Percentiles rank a stretch among this genome's conserved stretches.
phyloP scores from a whole-genome alignment of 2,888 invertebrate species.

The Girardia tigrina region DNA sequence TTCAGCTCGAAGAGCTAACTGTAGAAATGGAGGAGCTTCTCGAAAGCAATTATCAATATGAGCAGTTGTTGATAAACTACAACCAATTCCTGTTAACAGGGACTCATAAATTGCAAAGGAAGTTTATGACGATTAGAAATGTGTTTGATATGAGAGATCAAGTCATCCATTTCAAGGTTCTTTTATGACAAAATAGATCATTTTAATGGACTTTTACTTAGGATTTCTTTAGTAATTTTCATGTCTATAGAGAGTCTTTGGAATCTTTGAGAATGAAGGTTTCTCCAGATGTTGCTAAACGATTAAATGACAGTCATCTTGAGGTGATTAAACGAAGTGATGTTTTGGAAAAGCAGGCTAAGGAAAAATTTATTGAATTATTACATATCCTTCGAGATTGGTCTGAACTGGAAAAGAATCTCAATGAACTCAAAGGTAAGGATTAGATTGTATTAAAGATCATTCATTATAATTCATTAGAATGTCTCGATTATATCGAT shows the following conservation, averaged over 20 bases:
- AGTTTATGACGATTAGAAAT: background rate
- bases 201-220: background rate
- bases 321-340: background rate
- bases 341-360: background rate
- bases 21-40: background rate
- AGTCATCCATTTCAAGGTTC: background rate
- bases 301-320: background rate
- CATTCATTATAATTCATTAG: too few relatives aligned
- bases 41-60: slow-evolving; percentile 17
- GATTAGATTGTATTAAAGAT: too few relatives aligned
- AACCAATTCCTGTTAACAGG: background rate
- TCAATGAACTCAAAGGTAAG: background rate
- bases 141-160: background rate
- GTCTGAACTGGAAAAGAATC: background rate
- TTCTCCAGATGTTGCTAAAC: background rate
- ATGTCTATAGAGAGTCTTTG: background rate
- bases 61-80: background rate
- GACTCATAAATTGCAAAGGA: background rate
- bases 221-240: slow-evolving; percentile 3
- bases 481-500: too few relatives aligned
- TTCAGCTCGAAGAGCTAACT: background rate
- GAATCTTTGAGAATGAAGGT: background rate
- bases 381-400: background rate
- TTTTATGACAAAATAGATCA: background rate
- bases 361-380: background rate